A percentile compares a stretch with the other conserved stretches of the same genome.
These are phyloP conservation scores for Oedothorax gibbosus DNA, from an alignment of 1,140 invertebrate genomes.

Conservation along the genomic window DNA sequence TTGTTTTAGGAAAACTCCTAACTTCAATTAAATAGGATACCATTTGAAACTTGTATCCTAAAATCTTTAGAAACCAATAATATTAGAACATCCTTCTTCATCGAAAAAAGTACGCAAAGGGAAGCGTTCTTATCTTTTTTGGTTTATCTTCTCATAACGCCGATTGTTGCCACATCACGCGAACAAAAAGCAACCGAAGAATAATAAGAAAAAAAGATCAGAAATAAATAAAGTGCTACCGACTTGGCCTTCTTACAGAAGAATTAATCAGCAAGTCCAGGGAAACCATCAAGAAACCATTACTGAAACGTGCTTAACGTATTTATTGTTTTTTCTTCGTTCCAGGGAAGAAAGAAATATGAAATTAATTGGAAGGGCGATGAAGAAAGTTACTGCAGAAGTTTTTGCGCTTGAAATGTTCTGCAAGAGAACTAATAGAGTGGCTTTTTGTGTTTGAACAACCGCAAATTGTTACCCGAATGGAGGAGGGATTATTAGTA, in stretches of 20 bases:
- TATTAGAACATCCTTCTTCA: too few species aligned
- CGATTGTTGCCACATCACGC: conserved; percentile 31
- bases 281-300: conserved; percentile 47
- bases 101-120: too few species aligned
- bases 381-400: conserved; percentile 36
- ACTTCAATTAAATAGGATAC: too few species aligned
- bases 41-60: too few species aligned
- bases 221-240: conserved; percentile 41
- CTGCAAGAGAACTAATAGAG: conserved; percentile 21
- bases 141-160: conserved; percentile 37
- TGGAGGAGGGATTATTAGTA: neutral
- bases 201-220: neutral
- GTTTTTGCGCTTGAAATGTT: conserved; percentile 8
- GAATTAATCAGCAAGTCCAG: conserved; percentile 28
- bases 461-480: neutral
- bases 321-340: conserved; percentile 13
- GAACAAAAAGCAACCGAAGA: conserved; percentile 12
- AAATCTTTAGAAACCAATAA: too few species aligned
- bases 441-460: neutral
- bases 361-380: conserved; percentile 43
- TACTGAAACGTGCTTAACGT: conserved; percentile 20
- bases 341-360: conserved; percentile 39
- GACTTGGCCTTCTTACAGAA: conserved; percentile 8
- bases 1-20: too few species aligned
- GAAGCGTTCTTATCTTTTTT: too few species aligned